Conservation (phyloP, 2,888 invertebrate genomes). For the Patella caerulea region DNA sequence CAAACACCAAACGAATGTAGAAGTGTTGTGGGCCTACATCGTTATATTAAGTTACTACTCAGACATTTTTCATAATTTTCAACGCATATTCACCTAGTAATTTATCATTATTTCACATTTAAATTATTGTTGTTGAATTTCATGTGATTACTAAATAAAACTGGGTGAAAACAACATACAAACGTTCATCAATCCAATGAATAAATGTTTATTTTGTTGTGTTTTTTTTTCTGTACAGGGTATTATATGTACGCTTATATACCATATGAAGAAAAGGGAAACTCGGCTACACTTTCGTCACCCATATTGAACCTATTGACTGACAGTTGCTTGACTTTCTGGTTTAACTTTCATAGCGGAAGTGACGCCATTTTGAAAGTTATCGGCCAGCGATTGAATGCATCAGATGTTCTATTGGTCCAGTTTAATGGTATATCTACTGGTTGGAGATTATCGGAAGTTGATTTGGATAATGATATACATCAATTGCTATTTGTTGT, state of each 20-base stretch:
- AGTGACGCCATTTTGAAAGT: slow-evolving; percentile 45
- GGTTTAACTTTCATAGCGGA: slow-evolving; percentile 40
- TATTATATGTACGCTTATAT: slow-evolving; percentile 46
- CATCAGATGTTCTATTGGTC: slow-evolving; percentile 23
- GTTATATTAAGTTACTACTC: too few relatives aligned
- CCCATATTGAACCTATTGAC: slow-evolving; percentile 25
- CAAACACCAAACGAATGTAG: too few relatives aligned
- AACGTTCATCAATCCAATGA: too few relatives aligned
- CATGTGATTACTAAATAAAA: too few relatives aligned
- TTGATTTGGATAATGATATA: slow-evolving; percentile 19
- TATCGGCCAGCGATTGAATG: slow-evolving; percentile 26
- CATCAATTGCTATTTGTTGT: slow-evolving; percentile 26
- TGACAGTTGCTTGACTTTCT: slow-evolving; percentile 42
- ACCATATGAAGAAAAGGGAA: slow-evolving; percentile 19
- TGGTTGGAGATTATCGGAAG: slow-evolving; percentile 30
- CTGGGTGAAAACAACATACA: too few relatives aligned
- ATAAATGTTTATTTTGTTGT: background rate
- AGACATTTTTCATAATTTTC: too few relatives aligned
- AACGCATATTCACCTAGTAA: too few relatives aligned
- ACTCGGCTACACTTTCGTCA: slow-evolving; percentile 36
- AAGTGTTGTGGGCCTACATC: too few relatives aligned
- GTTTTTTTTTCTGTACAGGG: slow-evolving; percentile 29
- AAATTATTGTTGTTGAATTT: too few relatives aligned
- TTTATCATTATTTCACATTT: too few relatives aligned
- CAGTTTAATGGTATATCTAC: slow-evolving; percentile 17